Evolutionary conservation across 1,140 invertebrate genomes (phyloP), one percentile per base, ranked within the genome.

Genomic region (Drosophila varians): DNA sequence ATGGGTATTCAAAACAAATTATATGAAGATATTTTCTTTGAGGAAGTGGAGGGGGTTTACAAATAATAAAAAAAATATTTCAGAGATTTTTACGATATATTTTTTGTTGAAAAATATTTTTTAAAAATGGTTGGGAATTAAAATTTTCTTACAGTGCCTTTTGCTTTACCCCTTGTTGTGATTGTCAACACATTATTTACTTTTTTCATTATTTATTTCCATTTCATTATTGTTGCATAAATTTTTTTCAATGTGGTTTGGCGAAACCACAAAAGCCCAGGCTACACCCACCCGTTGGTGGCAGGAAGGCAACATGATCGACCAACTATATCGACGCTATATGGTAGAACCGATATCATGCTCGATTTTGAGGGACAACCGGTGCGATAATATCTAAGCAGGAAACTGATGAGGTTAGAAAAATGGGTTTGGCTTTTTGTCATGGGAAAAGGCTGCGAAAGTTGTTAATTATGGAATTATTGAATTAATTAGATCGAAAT

Each of bases 171-270:
- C 21, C 38, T 57, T 61, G 16, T 49, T 23, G 40, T 66, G 40
- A 68, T 68, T 65, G 68, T 76, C 68, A 76, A 72, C 52, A 75
- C 26, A n/a, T 18, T 53, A 43, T 47, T 38, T 46, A 31, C 40
- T 57, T 36, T 16, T 11, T 31, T 3, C 0, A 11, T 31, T 11
- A 11, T 31, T 31, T 25, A n/a, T 36, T 0, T 34, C 2, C 4
- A 21, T 21, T 21, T 21, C 4, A 2, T 21, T 21, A 21, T 21
- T 21, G 21, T 21, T n/a, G n/a, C n/a, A n/a, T n/a, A n/a, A n/a
- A 21, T 52, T 42, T 28, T 40, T 38, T 53, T 54, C 34, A 38
- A 21, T 28, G 54, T 12, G n/a, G 5, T 49, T 64, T 68, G 66
- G 64, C 61, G n/a, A 76, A 58, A 62, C 51, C 53, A 40, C 9